Base-by-base conservation (phyloP, 2,113 vertebrate genomes). In the Rhinichthys klamathensis region DNA sequence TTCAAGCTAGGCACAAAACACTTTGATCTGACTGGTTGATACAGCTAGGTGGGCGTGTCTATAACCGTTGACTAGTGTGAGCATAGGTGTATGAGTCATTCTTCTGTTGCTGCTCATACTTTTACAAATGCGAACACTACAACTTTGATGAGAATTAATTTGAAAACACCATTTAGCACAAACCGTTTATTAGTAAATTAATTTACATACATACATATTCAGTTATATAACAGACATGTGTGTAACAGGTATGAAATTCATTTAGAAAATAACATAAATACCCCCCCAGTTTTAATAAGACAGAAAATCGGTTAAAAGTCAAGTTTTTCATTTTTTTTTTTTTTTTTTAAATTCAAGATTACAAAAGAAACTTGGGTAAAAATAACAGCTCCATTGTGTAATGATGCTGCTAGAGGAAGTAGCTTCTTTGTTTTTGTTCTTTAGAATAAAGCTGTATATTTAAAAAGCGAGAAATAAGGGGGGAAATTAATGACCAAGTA, bases 11-110 rank as follows among this genome's bases (percentile, higher is more conserved):
- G 8, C 0, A 15, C n/a, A 10, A 12, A 2, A 41, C 3, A 44
- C n/a, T 90, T 80, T 61, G 74, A 85, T 76, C 25, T 89, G 76
- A 92, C 91, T 91, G 91, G 92, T 46, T 69, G 49, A 54, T 12
- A 9, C n/a, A n/a, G 21, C 32, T 12, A 13, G 10, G 21, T 65
- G 41, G 82, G 84, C 3, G 84, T 86, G 51, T 38, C 41, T 35
- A n/a, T 84, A 78, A 89, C 88, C 81, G 88, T 89, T 87, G 49
- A 49, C 3, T 27, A 11, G 25, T 23, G 44, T 74, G n/a, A n/a
- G n/a, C n/a, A n/a, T n/a, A n/a, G n/a, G n/a, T n/a, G n/a, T n/a
- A n/a, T n/a, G n/a, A 60, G 46, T 51, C 73, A 32, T 30, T 30
- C 58, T 18, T 16, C 49, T 16, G 4, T 3, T 4, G 38, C 49